These are phyloP conservation scores for Rhombomys opimus DNA, from an alignment of 2,113 vertebrate species.

Conservation along the genomic window DNA sequence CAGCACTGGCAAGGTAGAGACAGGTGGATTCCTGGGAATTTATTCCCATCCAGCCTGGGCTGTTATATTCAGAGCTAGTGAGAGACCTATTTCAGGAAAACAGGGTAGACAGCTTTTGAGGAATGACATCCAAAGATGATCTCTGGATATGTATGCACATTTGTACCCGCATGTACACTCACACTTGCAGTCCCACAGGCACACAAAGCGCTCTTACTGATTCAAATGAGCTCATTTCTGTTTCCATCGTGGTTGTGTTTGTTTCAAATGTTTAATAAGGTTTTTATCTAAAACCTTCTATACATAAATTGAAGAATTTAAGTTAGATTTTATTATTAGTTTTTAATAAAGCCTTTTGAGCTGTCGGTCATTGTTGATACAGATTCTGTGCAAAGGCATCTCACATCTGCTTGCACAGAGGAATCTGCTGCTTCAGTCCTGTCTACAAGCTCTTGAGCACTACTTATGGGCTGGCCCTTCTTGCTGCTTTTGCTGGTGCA, in stretches of 20 bases:
- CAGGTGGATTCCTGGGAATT: neutral
- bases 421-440: constrained; percentile 34
- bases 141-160: neutral
- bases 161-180: neutral
- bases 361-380: neutral
- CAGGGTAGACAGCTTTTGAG: neutral
- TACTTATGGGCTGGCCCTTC: neutral
- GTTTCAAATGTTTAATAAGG: constrained; percentile 40
- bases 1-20: neutral
- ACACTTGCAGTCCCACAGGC: neutral
- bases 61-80: neutral
- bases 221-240: constrained; percentile 40
- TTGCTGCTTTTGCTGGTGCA: neutral
- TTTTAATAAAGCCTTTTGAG: constrained; percentile 20
- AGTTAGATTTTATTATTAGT: neutral
- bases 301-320: constrained; percentile 43
- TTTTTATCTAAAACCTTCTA: constrained; percentile 7
- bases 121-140: neutral
- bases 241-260: constrained; percentile 32
- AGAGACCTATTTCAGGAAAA: neutral
- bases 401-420: neutral
- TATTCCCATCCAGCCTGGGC: neutral
- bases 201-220: neutral
- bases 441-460: neutral
- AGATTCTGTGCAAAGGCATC: neutral